Conservation (phyloP, 2,113 vertebrate genomes). For the Microcebus tavaratra region DNA sequence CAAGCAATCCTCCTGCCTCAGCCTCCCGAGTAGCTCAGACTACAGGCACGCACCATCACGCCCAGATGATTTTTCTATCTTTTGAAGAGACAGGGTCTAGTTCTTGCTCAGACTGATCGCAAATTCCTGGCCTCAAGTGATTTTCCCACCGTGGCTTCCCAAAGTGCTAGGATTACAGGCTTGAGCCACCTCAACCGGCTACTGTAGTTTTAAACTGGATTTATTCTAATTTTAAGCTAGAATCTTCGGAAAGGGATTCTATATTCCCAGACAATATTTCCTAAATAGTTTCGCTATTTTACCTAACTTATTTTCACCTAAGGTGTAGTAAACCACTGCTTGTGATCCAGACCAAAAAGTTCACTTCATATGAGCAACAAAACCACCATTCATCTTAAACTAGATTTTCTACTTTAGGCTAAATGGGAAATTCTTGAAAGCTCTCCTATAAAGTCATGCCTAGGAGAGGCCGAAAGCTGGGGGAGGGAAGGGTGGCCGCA, state of each 20-base stretch:
- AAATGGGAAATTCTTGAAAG: background rate
- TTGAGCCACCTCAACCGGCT: too few species aligned
- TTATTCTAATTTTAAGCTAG: background rate
- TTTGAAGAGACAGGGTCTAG: too few species aligned
- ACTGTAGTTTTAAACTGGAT: background rate
- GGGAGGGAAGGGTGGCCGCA: too few species aligned
- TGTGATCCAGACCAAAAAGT: conserved; percentile 1
- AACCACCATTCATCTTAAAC: background rate
- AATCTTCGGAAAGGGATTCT: background rate
- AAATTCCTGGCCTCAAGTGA: too few species aligned
- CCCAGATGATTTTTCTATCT: too few species aligned
- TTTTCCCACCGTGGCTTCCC: too few species aligned
- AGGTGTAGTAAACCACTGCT: background rate
- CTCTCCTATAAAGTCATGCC: background rate
- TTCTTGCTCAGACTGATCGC: too few species aligned
- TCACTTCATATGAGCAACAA: background rate
- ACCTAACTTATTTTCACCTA: background rate
- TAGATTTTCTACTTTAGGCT: background rate
- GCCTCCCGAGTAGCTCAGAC: too few species aligned
- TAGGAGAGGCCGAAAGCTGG: background rate
- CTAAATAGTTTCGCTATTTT: background rate
- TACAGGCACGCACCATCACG: too few species aligned
- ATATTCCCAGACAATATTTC: background rate
- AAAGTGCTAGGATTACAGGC: too few species aligned
- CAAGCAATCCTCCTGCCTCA: too few species aligned